These are phyloP conservation scores for Syndactyla subalaris DNA, from an alignment of 2,797 vertebrate genomes.

Conservation along the genomic window DNA sequence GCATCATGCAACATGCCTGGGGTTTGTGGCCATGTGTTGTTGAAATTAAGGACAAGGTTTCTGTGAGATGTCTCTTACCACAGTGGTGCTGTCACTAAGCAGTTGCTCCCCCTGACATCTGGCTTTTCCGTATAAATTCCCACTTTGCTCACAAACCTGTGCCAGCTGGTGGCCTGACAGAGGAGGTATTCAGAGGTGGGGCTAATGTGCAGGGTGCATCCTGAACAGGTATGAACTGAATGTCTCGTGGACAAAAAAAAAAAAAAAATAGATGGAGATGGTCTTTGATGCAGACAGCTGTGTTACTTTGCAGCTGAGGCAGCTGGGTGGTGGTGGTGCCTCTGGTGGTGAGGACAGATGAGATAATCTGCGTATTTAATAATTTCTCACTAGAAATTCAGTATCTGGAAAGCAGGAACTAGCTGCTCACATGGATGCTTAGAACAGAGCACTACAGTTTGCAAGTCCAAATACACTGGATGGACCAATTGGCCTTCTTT, in stretches of 20 bases:
- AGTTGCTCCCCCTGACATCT: neutral
- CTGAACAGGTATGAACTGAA: neutral
- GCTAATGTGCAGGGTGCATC: neutral
- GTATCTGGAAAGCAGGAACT: neutral
- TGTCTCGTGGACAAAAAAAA: neutral
- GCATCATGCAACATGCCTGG: neutral
- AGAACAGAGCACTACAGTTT: neutral
- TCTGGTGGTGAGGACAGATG: neutral
- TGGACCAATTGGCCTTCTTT: neutral
- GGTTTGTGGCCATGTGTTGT: neutral
- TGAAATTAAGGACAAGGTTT: slow-evolving; percentile 6
- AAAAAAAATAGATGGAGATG: neutral
- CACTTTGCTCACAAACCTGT: neutral
- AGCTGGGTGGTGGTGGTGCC: neutral
- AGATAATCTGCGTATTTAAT: neutral
- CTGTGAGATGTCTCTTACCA: neutral
- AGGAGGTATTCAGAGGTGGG: neutral
- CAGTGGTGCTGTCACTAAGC: neutral
- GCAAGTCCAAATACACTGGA: neutral
- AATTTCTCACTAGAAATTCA: neutral
- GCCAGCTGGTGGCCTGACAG: neutral
- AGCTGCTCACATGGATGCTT: neutral
- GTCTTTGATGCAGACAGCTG: neutral
- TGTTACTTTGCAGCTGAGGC: neutral
- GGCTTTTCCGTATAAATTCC: neutral